Conservation (phyloP, 92 coral and sea anemone genomes). For the Epizoanthus scotinus region DNA sequence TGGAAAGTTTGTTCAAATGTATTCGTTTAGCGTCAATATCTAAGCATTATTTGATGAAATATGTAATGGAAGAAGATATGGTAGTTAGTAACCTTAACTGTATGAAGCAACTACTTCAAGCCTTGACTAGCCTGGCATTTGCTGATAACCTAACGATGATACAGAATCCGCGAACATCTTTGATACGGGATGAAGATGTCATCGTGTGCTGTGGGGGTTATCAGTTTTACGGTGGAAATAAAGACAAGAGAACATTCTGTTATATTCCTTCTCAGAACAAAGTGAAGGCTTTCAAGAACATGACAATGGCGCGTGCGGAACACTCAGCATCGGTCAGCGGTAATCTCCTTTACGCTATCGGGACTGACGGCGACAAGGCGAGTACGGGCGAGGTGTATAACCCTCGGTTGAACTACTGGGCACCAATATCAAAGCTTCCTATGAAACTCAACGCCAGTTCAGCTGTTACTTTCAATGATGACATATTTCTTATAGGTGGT, state of each 20-base stretch:
- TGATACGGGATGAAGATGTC: constrained; percentile 41
- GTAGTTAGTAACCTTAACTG: constrained; percentile 49
- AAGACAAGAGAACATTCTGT: constrained; percentile 39
- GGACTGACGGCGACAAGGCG: constrained; percentile 50
- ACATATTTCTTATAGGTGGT: constrained; percentile 74
- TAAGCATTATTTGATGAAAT: constrained; percentile 50
- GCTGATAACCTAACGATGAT: constrained; percentile 9
- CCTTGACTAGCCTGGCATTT: constrained; percentile 43
- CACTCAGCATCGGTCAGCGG: constrained; percentile 61
- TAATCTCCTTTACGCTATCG: constrained; percentile 53
- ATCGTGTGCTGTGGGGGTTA: constrained; percentile 62
- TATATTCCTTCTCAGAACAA: constrained; percentile 45
- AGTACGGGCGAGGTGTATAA: constrained; percentile 61
- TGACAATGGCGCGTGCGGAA: constrained; percentile 59
- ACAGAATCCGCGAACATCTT: constrained; percentile 51
- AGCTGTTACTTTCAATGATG: constrained; percentile 63
- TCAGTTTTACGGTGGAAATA: constrained; percentile 45
- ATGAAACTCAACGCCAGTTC: constrained; percentile 57
- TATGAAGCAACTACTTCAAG: constrained; percentile 47
- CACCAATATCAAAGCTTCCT: constrained; percentile 43
- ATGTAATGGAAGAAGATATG: constrained; percentile 52
- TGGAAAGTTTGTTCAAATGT: constrained; percentile 53
- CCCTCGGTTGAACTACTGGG: constrained; percentile 60
- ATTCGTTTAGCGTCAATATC: constrained; percentile 67
- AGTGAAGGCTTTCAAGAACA: constrained; percentile 55